Evolutionary conservation across 2,888 invertebrate species (phyloP).

Genomic region (Cephus nigrinus): DNA sequence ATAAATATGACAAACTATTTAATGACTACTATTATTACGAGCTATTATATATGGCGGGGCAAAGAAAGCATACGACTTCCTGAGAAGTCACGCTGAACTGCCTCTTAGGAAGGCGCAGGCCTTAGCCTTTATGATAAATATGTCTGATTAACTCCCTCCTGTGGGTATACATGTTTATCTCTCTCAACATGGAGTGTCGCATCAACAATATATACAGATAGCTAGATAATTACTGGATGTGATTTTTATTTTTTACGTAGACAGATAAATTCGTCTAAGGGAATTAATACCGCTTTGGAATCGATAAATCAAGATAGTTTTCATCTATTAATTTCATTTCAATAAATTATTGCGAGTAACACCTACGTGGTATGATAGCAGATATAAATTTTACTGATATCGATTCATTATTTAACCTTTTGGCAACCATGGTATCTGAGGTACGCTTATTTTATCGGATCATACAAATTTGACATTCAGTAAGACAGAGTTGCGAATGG

Average conservation of each 20-base stretch:
- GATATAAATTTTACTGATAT: background rate
- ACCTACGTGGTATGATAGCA: background rate
- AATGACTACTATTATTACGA: background rate
- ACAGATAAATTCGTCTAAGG: background rate
- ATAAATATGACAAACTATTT: slow-evolving; percentile 5
- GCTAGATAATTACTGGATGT: background rate
- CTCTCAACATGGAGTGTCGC: background rate
- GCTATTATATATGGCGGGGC: background rate
- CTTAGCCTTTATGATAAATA: slow-evolving; percentile 52
- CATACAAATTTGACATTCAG: too few relatives aligned
- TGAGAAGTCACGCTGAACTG: slow-evolving; percentile 46
- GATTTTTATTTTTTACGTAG: background rate
- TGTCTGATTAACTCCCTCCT: slow-evolving; percentile 45
- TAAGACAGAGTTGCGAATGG: too few relatives aligned
- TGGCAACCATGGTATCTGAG: too few relatives aligned
- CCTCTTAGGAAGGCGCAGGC: slow-evolving; percentile 33
- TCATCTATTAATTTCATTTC: background rate
- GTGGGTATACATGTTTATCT: slow-evolving; percentile 11
- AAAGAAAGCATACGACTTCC: slow-evolving; percentile 14
- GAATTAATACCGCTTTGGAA: background rate
- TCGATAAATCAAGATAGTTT: background rate
- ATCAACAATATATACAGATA: background rate
- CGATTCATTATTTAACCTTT: too few relatives aligned
- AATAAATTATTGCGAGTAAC: background rate
- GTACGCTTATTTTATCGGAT: too few relatives aligned